Conservation (phyloP, 2,888 invertebrate species). For the Tipula unca region DNA sequence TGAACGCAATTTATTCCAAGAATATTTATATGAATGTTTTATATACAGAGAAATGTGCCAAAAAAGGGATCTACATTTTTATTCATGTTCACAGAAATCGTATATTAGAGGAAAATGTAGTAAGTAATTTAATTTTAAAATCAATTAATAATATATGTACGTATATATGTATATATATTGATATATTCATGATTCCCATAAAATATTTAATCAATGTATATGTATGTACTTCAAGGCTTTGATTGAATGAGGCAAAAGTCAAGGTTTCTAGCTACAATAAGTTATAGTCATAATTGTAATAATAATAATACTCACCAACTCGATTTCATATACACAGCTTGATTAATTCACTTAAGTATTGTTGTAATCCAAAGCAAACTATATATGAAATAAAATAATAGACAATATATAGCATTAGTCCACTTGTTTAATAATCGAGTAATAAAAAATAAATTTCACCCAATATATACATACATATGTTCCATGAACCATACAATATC, state of each 20-base stretch:
- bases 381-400: not conserved
- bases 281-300: not conserved
- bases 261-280: not conserved
- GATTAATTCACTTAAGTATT: not conserved
- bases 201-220: not conserved
- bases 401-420: not conserved
- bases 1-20: not conserved
- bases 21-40: not conserved
- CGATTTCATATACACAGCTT: not conserved
- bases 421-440: not conserved
- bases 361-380: not conserved
- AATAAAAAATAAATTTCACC: not conserved
- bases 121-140: not conserved
- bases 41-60: not conserved
- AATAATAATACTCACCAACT: not conserved
- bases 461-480: not conserved
- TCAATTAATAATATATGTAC: not conserved
- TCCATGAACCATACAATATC: not conserved
- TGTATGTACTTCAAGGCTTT: not conserved
- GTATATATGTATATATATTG: too few species aligned
- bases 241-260: not conserved
- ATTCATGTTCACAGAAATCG: not conserved
- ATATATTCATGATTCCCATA: not conserved
- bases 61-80: not conserved
- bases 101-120: not conserved